phyloP scores from a whole-genome alignment of 2,113 vertebrate species.

The Cyprinus carpio region DNA sequence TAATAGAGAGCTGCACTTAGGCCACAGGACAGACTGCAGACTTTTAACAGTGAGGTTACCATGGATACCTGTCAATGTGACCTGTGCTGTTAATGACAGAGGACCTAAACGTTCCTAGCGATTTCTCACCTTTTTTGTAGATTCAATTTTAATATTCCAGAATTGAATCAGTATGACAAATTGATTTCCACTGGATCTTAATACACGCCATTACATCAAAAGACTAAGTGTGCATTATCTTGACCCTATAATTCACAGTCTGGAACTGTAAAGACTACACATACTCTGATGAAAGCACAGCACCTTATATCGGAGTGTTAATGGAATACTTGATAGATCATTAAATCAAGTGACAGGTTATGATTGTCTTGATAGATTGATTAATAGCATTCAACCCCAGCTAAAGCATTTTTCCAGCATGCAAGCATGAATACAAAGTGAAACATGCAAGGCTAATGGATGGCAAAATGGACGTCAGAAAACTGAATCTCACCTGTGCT shows the following conservation, averaged over 20 bases:
- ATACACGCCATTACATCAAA: not conserved
- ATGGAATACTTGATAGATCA: not conserved
- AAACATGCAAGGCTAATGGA: too few relatives aligned
- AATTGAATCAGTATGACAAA: not conserved
- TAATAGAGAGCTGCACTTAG: not conserved
- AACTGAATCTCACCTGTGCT: not conserved
- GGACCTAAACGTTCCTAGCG: not conserved
- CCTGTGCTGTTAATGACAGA: not conserved
- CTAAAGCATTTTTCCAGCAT: not conserved
- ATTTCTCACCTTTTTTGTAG: too few relatives aligned
- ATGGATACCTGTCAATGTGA: not conserved
- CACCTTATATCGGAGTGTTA: not conserved
- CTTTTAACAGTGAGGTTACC: not conserved
- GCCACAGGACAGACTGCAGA: not conserved
- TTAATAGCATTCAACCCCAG: not conserved
- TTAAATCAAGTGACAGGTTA: not conserved
- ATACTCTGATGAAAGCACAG: not conserved
- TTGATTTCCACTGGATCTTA: not conserved
- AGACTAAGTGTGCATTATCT: not conserved
- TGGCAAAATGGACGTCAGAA: not conserved
- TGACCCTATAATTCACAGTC: not conserved
- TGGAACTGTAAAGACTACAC: not conserved
- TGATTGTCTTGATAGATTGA: not conserved
- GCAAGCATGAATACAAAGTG: too few relatives aligned
- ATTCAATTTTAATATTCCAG: too few relatives aligned